Conservation (phyloP, 64 coral and sea anemone species). For the Exaiptasia diaphana region DNA sequence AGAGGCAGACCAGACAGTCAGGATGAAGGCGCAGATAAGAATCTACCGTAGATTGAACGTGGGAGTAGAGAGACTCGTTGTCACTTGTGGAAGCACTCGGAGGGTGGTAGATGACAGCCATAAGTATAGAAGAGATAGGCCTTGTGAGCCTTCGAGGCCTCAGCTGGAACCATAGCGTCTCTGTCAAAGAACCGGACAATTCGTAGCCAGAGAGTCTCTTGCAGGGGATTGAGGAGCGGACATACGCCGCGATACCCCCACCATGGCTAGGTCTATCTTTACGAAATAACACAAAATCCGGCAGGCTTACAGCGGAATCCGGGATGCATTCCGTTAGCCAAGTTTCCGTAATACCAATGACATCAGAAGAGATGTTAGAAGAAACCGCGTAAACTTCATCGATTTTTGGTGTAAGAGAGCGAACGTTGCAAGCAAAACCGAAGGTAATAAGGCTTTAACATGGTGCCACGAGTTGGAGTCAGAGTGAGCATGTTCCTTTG, state of each 20-base stretch:
- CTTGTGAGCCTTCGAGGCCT: conserved; percentile 6
- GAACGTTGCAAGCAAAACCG: neutral
- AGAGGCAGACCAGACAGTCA: conserved; percentile 15
- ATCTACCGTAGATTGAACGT: conserved; percentile 44
- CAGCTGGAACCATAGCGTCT: conserved; percentile 5
- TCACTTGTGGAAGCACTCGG: conserved; percentile 7
- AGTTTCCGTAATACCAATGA: neutral
- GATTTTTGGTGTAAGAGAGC: neutral
- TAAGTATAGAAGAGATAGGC: conserved; percentile 25
- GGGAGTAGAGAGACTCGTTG: conserved; percentile 25
- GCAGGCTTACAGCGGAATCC: neutral
- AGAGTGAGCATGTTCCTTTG: too few species aligned
- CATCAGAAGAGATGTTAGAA: neutral
- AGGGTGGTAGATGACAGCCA: conserved; percentile 34
- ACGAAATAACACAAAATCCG: neutral
- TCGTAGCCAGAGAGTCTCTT: neutral
- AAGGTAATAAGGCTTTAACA: neutral
- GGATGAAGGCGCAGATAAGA: conserved; percentile 18
- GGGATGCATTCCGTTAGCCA: neutral
- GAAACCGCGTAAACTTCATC: neutral
- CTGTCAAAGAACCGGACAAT: neutral
- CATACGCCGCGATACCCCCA: conserved; percentile 25
- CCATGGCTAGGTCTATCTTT: neutral
- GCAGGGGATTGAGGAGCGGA: neutral
- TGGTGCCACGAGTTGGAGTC: too few species aligned